Conservation (phyloP, 2,888 invertebrate genomes). For the Dysmachus trigonus region DNA sequence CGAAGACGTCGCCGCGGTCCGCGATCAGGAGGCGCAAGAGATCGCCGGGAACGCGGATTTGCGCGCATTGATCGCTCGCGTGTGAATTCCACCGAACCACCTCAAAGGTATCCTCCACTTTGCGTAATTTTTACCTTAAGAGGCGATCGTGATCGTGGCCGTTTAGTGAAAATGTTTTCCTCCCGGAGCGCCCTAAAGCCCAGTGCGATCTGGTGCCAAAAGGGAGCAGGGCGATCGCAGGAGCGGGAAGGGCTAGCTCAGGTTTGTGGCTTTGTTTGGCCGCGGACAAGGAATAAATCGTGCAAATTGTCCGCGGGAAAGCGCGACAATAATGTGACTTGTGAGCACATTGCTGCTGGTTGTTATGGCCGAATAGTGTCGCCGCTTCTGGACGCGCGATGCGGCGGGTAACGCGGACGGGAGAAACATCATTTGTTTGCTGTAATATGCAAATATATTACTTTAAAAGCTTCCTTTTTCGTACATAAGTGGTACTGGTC, state of each 20-base stretch:
- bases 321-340: slow-evolving; percentile 31
- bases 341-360: neutral
- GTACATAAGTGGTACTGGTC: neutral
- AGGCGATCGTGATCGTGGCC: slow-evolving; percentile 42
- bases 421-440: slow-evolving; percentile 41
- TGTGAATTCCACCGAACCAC: slow-evolving; percentile 32
- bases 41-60: neutral
- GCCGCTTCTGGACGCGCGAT: neutral
- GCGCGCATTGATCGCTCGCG: slow-evolving; percentile 3
- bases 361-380: neutral
- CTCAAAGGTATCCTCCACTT: slow-evolving; percentile 25
- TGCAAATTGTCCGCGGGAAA: slow-evolving; percentile 32
- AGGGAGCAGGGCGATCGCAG: neutral
- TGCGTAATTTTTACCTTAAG: slow-evolving; percentile 42
- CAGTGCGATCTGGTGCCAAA: neutral
- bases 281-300: slow-evolving; percentile 40
- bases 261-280: slow-evolving; percentile 26
- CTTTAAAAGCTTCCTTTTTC: slow-evolving; percentile 16
- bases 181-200: slow-evolving; percentile 4
- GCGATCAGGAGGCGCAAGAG: neutral
- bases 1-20: neutral
- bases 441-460: slow-evolving; percentile 41
- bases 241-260: neutral
- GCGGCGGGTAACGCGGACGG: neutral
- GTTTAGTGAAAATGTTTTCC: slow-evolving; percentile 35